These are phyloP conservation scores for Microcaecilia unicolor DNA, from an alignment of 2,797 vertebrate genomes.

Conservation along the genomic window DNA sequence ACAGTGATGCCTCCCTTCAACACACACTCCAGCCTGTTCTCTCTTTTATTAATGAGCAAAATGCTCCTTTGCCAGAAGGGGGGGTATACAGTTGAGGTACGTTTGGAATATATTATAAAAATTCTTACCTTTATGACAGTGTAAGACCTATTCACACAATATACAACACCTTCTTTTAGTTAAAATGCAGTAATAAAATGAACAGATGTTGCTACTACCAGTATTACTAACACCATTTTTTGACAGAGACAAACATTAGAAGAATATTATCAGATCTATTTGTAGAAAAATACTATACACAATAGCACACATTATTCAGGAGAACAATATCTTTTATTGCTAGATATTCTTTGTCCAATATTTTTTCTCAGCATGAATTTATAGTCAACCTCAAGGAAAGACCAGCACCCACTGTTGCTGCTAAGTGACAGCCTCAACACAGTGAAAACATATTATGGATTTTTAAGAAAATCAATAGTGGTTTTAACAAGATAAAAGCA, in stretches of 20 bases:
- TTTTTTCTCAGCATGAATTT: constrained; percentile 19
- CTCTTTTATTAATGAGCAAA: no score
- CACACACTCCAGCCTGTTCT: no score
- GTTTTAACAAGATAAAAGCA: constrained; percentile 37
- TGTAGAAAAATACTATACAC: constrained; percentile 20
- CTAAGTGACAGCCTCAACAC: constrained; percentile 29
- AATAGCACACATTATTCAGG: constrained; percentile 10
- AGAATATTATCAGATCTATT: constrained; percentile 21
- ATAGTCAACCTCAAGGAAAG: constrained; percentile 18
- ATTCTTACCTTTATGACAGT: no score
- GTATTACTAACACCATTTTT: no score
- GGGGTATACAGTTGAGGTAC: no score
- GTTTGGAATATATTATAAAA: no score
- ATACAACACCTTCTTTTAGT: no score
- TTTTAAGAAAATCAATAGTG: constrained; percentile 36
- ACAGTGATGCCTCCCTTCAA: no score
- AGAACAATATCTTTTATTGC: constrained; percentile 35
- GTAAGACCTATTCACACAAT: no score
- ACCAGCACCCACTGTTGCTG: constrained; percentile 15
- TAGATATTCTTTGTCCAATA: constrained; percentile 32
- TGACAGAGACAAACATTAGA: constrained; percentile 20
- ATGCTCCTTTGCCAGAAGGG: no score
- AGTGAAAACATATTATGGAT: constrained; percentile 33
- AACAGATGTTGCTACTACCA: no score
- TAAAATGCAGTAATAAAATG: no score